Conservation (phyloP, 2,797 vertebrate species). For the Oryzias dopingdopingensis region DNA sequence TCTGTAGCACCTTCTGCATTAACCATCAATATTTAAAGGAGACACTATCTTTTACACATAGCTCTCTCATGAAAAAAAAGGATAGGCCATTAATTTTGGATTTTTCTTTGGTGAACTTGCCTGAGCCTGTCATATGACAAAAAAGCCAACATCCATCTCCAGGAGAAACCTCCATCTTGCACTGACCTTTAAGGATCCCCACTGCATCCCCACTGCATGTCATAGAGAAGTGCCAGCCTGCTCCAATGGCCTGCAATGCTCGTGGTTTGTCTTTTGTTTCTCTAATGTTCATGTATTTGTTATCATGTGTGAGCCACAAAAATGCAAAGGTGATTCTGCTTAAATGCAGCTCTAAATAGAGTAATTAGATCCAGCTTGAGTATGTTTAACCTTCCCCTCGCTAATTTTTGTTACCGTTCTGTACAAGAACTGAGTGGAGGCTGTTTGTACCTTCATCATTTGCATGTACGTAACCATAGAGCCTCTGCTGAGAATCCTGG, state of each 20-base stretch:
- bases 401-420: conserved; percentile 2
- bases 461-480: conserved; percentile 51
- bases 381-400: neutral
- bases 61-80: too few species aligned
- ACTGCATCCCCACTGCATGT: conserved; percentile 38
- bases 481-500: conserved; percentile 14
- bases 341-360: conserved; percentile 9
- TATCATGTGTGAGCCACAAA: too few species aligned
- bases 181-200: conserved; percentile 61
- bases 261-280: neutral
- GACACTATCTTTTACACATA: too few species aligned
- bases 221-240: conserved; percentile 35
- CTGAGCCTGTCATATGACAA: conserved; percentile 8
- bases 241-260: conserved; percentile 31
- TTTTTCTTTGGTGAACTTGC: conserved; percentile 3
- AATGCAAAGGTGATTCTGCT: too few species aligned
- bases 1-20: too few species aligned
- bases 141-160: conserved; percentile 1
- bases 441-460: conserved; percentile 38
- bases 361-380: neutral
- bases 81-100: neutral
- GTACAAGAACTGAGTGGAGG: conserved; percentile 15
- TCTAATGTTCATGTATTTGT: too few species aligned
- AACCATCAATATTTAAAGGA: too few species aligned
- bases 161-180: conserved; percentile 31